Base-by-base conservation (phyloP, 2,888 invertebrate genomes). In the Patella caerulea region DNA sequence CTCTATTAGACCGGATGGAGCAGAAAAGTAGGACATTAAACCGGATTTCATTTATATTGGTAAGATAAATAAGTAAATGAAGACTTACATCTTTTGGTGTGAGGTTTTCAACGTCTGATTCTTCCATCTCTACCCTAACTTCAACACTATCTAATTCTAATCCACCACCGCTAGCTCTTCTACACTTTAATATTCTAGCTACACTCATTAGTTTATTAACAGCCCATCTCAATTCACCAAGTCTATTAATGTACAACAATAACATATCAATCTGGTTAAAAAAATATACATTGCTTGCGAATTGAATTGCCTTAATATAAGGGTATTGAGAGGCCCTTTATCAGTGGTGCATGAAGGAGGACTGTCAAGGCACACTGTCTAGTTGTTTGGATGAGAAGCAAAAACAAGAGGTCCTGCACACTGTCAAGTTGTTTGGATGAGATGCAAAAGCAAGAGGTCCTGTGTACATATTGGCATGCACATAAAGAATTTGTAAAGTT, bases 101-200 rank as follows among this genome's bases (percentile, higher is more conserved):
- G 12, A 90, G 86, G 75, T 89, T 86, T 76, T 88, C 86, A 15
- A 90, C 86, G 72, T 86, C 83, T 15, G 86, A 86, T 73, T 90
- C 88, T 55, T 87, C 87, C 75, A 92, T 87, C 81, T 90, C 89
- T 52, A 91, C 88, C 76, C 88, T 88, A 15, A 91, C 90, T 81
- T 92, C 92, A 4, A 89, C 86, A 75, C 91, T 90, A 79, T 91
- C 91, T 56, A 92, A 85, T 78, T 91, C 90, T 45, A 92, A 81
- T 5, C 90, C 92, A 1, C 92, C 91, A 55, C 85, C 85, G 53
- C 78, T 76, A 11, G 89, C 85, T 54, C 92, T 79, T 56, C 86
- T 78, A 0, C 83, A 82, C 81, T 90, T 90, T 70, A 92, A 79
- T 12, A 82, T 80, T 52, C 88, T 83, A 0, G 90, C 88, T 19